Evolutionary conservation across 2,797 vertebrate species (phyloP).

Genomic region (Epinephelus malabaricus): DNA sequence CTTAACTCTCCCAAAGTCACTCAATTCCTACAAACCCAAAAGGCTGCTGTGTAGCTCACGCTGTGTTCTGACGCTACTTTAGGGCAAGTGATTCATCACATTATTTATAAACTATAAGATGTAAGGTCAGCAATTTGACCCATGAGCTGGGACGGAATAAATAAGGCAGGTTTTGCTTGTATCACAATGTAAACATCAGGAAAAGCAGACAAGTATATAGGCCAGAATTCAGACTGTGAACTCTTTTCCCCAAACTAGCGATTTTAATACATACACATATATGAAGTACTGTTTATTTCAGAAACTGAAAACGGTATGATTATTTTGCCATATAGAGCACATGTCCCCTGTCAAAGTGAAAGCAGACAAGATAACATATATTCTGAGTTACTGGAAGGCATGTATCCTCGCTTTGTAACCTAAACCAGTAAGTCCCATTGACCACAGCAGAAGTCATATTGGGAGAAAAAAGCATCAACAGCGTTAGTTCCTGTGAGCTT

Average conservation of each 20-base stretch:
- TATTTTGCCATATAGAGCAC: not conserved
- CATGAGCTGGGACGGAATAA: conserved; percentile 30
- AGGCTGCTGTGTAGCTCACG: not conserved
- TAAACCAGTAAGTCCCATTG: conserved; percentile 31
- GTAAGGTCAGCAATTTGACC: conserved; percentile 38
- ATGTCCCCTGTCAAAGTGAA: conserved; percentile 1
- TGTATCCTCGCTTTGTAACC: conserved; percentile 12
- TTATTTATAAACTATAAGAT: conserved; percentile 61
- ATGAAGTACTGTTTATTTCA: conserved; percentile 1
- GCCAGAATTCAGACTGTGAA: not conserved
- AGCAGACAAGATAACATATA: not conserved
- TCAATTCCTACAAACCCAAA: conserved; percentile 23
- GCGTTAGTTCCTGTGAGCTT: conserved; percentile 63
- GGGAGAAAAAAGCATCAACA: conserved; percentile 31
- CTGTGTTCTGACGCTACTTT: conserved; percentile 33
- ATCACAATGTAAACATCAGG: conserved; percentile 34
- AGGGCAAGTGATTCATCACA: conserved; percentile 41
- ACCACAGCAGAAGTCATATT: conserved; percentile 38
- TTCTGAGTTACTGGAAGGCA: conserved; percentile 5
- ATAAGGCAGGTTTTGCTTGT: conserved; percentile 39
- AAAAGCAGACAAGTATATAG: conserved; percentile 5
- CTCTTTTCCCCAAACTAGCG: not conserved
- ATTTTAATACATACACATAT: not conserved
- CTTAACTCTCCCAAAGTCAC: conserved; percentile 1
- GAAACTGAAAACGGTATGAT: not conserved